A percentile compares a stretch with the other conserved stretches of the same genome.
Evolutionary conservation across 1,140 invertebrate genomes (phyloP).

Genomic region (Tetraneura akinire): DNA sequence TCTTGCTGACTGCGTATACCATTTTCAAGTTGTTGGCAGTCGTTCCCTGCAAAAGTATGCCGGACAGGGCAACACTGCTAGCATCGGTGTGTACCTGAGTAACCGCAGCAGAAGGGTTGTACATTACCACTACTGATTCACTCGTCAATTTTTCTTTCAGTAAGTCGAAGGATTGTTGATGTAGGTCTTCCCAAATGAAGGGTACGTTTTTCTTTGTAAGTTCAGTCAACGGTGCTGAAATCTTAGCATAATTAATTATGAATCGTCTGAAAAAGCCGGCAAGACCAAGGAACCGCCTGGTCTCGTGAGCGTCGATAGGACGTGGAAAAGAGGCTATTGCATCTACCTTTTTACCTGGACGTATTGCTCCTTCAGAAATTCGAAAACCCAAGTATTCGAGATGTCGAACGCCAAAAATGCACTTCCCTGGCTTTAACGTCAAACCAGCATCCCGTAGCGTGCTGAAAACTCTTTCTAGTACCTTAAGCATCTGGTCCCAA

Average conservation of each 20-base stretch:
- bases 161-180: constrained; percentile 54
- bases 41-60: constrained; percentile 55
- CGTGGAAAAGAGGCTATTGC: background rate
- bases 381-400: too few species aligned
- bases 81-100: constrained; percentile 58
- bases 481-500: too few species aligned
- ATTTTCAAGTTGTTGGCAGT: background rate
- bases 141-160: constrained; percentile 54
- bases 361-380: too few species aligned
- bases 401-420: too few species aligned
- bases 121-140: constrained; percentile 56
- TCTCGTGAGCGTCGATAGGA: background rate
- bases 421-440: too few species aligned
- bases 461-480: too few species aligned
- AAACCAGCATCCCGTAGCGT: too few species aligned
- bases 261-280: background rate
- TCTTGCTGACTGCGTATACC: constrained; percentile 26
- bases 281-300: background rate
- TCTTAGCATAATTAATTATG: background rate
- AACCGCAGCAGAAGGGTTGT: constrained; percentile 52
- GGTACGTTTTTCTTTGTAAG: constrained; percentile 32
- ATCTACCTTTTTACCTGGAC: too few species aligned
- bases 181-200: background rate
- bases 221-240: constrained; percentile 50
- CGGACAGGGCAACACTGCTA: constrained; percentile 55